These are phyloP conservation scores for Holcopasites calliopsidis DNA, from an alignment of 1,140 invertebrate genomes.

Conservation along the genomic window DNA sequence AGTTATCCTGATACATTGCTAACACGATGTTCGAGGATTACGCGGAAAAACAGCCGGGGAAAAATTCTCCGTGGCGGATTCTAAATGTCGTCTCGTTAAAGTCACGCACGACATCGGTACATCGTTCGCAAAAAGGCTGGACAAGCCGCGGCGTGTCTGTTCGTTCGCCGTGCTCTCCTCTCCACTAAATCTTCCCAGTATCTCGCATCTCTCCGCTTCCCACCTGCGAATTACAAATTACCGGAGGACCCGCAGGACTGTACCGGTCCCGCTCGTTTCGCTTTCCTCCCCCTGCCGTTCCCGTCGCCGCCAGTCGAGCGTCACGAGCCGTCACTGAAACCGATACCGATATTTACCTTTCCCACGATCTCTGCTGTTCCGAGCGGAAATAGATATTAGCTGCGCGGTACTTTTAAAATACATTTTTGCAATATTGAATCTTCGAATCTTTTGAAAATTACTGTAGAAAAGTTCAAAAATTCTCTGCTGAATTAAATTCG, in stretches of 20 bases:
- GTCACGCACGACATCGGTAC: constrained; percentile 59
- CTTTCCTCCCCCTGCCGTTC: constrained; percentile 23
- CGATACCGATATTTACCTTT: constrained; percentile 17
- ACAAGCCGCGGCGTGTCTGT: constrained; percentile 58
- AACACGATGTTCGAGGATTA: neutral
- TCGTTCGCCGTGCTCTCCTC: constrained; percentile 55
- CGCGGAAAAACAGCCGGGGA: neutral
- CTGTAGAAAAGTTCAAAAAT: no score
- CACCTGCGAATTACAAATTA: constrained; percentile 77
- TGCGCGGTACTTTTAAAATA: neutral
- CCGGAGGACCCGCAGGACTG: constrained; percentile 68
- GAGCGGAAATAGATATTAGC: no score
- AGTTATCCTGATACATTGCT: no score
- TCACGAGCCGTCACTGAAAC: constrained; percentile 47
- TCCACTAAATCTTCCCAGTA: constrained; percentile 72
- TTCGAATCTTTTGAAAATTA: no score
- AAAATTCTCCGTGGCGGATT: constrained; percentile 40
- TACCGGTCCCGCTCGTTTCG: constrained; percentile 56
- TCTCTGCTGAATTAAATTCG: no score
- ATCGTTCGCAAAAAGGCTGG: constrained; percentile 55
- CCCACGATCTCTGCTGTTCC: constrained; percentile 11
- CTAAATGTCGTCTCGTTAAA: constrained; percentile 62
- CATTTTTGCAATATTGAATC: no score
- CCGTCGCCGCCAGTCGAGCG: constrained; percentile 38
- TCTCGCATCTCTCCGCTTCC: constrained; percentile 74